Base-by-base conservation (phyloP, 2,888 invertebrate species). In the Colletes collaris region DNA sequence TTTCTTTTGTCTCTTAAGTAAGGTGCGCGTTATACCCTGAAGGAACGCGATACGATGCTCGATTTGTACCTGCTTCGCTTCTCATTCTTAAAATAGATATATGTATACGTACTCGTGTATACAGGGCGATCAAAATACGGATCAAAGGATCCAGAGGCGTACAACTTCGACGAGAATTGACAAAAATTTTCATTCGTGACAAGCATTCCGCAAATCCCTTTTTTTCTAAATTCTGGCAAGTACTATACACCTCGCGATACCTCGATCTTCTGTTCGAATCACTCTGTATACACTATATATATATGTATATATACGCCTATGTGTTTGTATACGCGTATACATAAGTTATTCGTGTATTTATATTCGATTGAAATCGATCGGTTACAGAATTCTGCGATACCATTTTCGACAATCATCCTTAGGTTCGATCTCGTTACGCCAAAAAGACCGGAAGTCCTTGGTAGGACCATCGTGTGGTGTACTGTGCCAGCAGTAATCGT, bases 1-100 rank as follows among this genome's bases (percentile, higher is more conserved):
- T 35, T 66, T 71, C 55, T 16, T 66, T 62, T 40, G 37, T 35
- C 46, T 59, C 53, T 84, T 86, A 84, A 84, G 58, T 85, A 78
- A 76, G 83, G 59, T 59, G 73, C 82, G 79, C 81, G 77, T 81
- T 75, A 77, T 87, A 86, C 84, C 82, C 81, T 81, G 87, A 84
- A 84, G 82, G 70, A 83, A 87, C 81, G 76, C 87, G 83, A 84
- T 84, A 76, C 79, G 76, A 86, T 86, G 81, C 77, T 84, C 63
- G 46, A 79, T 86, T 86, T 86, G 88, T 86, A 87, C 88, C 87
- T 73, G 75, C 67, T 68, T 73, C 56, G 46, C 68, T 77, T 78
- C 59, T 77, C 77, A 58, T 69, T 44, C 59, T 70, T 72, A 76
- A 80, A 83, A 74, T 79, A 71, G 46, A 82, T 11, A 63, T 59